Conservation (phyloP, 2,888 invertebrate genomes). For the Eristalis tenax region DNA sequence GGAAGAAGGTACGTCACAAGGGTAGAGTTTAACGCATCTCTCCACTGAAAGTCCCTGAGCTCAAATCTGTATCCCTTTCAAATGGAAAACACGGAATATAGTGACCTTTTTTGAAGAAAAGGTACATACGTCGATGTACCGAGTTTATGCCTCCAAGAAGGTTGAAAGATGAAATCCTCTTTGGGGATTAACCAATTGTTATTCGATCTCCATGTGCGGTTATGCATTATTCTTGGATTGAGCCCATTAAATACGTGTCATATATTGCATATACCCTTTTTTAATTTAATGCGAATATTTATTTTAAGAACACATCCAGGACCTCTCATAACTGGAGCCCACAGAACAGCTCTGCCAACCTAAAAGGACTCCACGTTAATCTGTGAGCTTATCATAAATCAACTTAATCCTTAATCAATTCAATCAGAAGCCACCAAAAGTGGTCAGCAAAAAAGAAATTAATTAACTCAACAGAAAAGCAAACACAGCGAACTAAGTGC, state of each 20-base stretch:
- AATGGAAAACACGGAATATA: constrained; percentile 31
- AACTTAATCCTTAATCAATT: background rate
- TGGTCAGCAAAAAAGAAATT: background rate
- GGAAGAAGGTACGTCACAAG: background rate
- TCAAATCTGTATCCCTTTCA: constrained; percentile 23
- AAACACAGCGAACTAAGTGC: background rate
- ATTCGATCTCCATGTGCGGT: background rate
- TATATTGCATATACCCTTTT: background rate
- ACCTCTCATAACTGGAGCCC: too few relatives aligned
- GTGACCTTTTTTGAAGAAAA: constrained; percentile 11
- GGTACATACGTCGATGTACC: background rate
- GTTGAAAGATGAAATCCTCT: background rate
- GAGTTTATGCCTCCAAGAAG: constrained; percentile 6
- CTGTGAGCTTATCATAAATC: background rate
- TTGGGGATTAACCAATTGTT: constrained; percentile 22
- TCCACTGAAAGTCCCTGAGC: constrained; percentile 23
- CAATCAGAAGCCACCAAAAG: background rate
- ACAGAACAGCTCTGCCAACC: background rate
- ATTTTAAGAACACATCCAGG: background rate
- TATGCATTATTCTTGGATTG: background rate
- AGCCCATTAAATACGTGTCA: constrained; percentile 15
- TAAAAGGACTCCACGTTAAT: background rate
- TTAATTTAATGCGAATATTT: background rate
- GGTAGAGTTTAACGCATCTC: constrained; percentile 11
- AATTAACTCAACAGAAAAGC: background rate